A percentile compares a stretch with the other conserved stretches of the same genome.
phyloP scores from a whole-genome alignment of 2,113 vertebrate genomes.

The Phycodurus eques region DNA sequence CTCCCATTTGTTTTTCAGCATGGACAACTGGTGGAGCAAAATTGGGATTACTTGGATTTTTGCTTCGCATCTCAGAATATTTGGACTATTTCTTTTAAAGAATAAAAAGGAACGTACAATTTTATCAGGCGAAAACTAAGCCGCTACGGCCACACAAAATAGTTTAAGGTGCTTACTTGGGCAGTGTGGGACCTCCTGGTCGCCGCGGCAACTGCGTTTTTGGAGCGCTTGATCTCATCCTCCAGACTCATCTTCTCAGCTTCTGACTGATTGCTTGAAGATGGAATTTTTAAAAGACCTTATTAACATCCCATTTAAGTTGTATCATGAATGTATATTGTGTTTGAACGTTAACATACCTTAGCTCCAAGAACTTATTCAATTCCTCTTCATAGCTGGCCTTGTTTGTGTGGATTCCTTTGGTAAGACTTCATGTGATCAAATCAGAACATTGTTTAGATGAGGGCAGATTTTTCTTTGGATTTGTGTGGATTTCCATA shows the following conservation, averaged over 20 bases:
- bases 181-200: constrained; percentile 74
- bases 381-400: constrained; percentile 60
- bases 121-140: not conserved
- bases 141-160: no score
- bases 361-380: constrained; percentile 68
- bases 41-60: not conserved
- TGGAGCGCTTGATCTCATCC: constrained; percentile 74
- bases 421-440: constrained; percentile 62
- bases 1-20: constrained; percentile 50
- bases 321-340: not conserved
- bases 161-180: constrained; percentile 64
- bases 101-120: not conserved
- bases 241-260: constrained; percentile 81
- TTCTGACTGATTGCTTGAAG: constrained; percentile 75
- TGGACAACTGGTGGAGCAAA: constrained; percentile 37
- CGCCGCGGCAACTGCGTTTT: constrained; percentile 49
- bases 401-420: constrained; percentile 67
- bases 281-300: not conserved
- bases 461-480: not conserved
- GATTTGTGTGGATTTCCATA: not conserved
- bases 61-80: not conserved
- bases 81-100: no score
- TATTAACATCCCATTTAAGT: not conserved
- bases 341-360: constrained; percentile 62
- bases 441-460: not conserved